Evolutionary conservation across 2,113 vertebrate species (phyloP).

Genomic region (Emydura subglobosa): DNA sequence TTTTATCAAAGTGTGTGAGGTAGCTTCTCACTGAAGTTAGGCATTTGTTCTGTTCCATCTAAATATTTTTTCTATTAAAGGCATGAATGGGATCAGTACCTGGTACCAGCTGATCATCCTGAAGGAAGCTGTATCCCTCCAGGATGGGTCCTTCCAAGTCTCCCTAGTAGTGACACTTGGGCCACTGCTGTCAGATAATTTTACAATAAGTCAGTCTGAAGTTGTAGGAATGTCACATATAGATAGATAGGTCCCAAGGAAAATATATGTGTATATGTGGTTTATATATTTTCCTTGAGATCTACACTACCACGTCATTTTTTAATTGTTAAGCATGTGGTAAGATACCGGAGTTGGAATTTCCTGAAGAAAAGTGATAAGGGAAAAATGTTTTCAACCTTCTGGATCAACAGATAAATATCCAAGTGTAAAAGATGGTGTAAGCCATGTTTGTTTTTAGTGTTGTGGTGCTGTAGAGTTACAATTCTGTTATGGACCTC

Average conservation of each 20-base stretch:
- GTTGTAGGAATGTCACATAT: background rate
- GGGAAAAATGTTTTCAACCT: too few relatives aligned
- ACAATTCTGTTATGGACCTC: background rate
- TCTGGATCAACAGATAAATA: too few relatives aligned
- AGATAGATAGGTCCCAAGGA: background rate
- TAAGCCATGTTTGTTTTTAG: background rate
- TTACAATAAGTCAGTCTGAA: background rate
- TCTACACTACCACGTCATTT: background rate
- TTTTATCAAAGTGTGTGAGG: background rate
- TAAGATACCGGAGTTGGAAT: too few relatives aligned
- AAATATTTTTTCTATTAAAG: constrained; percentile 74
- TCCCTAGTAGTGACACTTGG: constrained; percentile 88
- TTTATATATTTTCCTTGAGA: too few relatives aligned
- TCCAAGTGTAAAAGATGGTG: too few relatives aligned
- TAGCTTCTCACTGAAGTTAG: background rate
- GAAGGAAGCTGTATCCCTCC: constrained; percentile 88
- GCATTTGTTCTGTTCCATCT: constrained; percentile 3
- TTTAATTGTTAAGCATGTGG: background rate
- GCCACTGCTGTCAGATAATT: constrained; percentile 83
- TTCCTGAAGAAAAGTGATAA: too few relatives aligned
- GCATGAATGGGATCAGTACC: constrained; percentile 92
- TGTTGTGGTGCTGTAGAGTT: background rate
- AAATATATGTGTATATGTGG: too few relatives aligned
- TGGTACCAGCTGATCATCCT: constrained; percentile 87
- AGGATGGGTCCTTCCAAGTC: constrained; percentile 89